Conservation (phyloP, 2,797 vertebrate species). For the Microchirus variegatus region DNA sequence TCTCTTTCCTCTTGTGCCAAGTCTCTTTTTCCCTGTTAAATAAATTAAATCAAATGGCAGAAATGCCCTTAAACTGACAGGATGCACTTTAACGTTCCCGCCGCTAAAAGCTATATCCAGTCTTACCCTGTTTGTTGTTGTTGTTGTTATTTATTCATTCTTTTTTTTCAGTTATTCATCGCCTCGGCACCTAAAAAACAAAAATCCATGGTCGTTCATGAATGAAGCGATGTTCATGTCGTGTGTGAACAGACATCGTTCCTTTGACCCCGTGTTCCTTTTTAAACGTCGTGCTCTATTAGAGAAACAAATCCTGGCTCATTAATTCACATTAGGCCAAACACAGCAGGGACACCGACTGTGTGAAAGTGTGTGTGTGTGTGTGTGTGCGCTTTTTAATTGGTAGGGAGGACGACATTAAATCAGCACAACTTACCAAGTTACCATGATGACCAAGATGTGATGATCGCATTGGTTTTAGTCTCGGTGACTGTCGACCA, state of each 20-base stretch:
- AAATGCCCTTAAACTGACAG: conserved; percentile 6
- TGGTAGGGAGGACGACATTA: conserved; percentile 1
- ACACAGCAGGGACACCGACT: conserved; percentile 16
- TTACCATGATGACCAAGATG: background rate
- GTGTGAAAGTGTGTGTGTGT: background rate
- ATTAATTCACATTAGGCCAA: conserved; percentile 41
- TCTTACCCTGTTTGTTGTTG: conserved; percentile 1
- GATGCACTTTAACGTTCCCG: conserved; percentile 34
- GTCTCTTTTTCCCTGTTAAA: no score
- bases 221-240: background rate
- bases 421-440: background rate
- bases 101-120: conserved; percentile 15
- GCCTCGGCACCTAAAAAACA: background rate
- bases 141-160: background rate
- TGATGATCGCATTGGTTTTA: background rate
- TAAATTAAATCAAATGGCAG: no score
- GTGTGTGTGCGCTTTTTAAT: conserved; percentile 18
- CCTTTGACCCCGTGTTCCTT: conserved; percentile 6
- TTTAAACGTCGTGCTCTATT: conserved; percentile 19
- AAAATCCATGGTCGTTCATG: no score
- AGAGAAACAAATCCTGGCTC: conserved; percentile 14
- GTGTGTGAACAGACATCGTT: background rate
- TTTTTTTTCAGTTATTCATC: no score
- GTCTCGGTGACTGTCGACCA: background rate
- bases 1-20: no score